Conservation (phyloP, 2,888 invertebrate species). For the Epistrophella euchroma region DNA sequence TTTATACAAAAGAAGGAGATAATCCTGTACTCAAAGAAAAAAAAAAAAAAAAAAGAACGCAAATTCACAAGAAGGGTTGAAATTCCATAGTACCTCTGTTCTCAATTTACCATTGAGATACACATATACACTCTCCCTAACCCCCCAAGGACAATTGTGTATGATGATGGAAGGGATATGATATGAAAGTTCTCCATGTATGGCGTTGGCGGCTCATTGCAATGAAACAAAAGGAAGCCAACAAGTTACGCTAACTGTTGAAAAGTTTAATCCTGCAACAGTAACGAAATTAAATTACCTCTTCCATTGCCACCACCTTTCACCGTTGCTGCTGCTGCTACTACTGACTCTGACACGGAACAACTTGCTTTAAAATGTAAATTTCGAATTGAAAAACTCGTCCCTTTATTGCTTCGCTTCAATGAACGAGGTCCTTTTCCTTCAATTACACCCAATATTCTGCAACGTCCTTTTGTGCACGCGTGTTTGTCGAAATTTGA, state of each 20-base stretch:
- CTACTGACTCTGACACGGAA: conserved; percentile 32
- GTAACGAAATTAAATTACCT: conserved; percentile 73
- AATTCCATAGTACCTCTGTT: conserved; percentile 49
- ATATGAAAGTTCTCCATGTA: conserved; percentile 22
- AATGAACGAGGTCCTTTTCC: conserved; percentile 48
- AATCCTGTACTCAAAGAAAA: conserved; percentile 48
- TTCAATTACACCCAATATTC: conserved; percentile 64
- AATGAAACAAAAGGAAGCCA: conserved; percentile 71
- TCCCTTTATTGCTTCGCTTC: conserved; percentile 34
- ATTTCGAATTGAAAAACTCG: conserved; percentile 60
- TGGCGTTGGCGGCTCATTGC: conserved; percentile 48
- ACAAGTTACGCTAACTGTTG: conserved; percentile 73
- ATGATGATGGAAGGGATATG: conserved; percentile 2
- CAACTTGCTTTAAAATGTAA: conserved; percentile 64
- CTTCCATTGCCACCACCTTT: conserved; percentile 5
- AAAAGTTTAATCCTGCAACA: conserved; percentile 74
- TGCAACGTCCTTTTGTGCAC: conserved; percentile 57
- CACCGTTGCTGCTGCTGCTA: not conserved
- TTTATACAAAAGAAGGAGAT: conserved; percentile 30
- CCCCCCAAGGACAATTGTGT: conserved; percentile 40
- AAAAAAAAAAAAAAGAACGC: not conserved
- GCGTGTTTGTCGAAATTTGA: conserved; percentile 68
- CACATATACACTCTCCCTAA: conserved; percentile 1
- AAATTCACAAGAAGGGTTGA: conserved; percentile 54
- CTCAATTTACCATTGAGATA: conserved; percentile 52